These are phyloP conservation scores for Podarcis muralis DNA, from an alignment of 2,113 vertebrate genomes.

Conservation along the genomic window DNA sequence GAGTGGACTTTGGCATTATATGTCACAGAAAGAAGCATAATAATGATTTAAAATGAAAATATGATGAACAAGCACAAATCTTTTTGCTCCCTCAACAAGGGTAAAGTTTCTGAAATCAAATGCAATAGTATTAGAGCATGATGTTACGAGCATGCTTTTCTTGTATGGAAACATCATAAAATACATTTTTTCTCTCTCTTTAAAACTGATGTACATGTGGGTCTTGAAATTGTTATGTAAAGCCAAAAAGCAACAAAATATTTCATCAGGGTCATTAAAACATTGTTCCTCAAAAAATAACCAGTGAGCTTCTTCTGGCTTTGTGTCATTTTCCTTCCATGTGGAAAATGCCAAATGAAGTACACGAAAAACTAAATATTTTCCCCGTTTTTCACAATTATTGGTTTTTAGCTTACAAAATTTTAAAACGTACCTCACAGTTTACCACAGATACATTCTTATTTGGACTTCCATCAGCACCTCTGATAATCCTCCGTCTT, in stretches of 20 bases:
- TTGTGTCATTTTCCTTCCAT: background rate
- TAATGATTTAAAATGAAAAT: background rate
- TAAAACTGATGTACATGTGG: background rate
- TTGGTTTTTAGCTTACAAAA: no score
- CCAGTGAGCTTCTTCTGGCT: background rate
- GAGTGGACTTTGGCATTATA: background rate
- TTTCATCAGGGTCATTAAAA: background rate
- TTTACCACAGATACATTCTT: no score
- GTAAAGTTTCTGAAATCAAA: background rate
- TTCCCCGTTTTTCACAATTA: background rate
- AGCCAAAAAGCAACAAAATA: background rate
- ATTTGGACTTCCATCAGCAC: no score
- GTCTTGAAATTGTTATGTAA: background rate
- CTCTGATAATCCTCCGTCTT: no score
- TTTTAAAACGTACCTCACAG: no score
- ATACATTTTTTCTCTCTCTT: no score
- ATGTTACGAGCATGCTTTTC: background rate
- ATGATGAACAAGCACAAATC: background rate
- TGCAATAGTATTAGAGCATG: background rate
- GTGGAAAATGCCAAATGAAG: accelerated
- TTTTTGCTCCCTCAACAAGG: constrained; percentile 19
- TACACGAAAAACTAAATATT: constrained; percentile 11
- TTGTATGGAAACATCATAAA: no score
- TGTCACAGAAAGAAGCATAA: accelerated
- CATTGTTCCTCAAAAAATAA: background rate